Evolutionary conservation across 1,140 invertebrate genomes (phyloP).

Genomic region (Dermatophagoides farinae): DNA sequence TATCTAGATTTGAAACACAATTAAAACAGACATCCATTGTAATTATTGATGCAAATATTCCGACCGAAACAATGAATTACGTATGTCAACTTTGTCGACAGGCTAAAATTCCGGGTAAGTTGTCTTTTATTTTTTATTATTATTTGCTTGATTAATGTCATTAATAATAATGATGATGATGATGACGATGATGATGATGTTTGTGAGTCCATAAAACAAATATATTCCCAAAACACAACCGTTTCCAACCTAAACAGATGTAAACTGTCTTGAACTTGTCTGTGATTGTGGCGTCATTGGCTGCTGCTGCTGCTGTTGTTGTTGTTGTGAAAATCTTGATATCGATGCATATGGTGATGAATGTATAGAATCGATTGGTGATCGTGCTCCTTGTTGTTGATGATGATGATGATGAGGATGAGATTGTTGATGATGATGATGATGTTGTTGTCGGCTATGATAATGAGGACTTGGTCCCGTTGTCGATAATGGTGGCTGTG

Average conservation of each 20-base stretch:
- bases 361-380: neutral
- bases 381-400: neutral
- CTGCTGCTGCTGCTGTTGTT: neutral
- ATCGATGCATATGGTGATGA: constrained; percentile 7
- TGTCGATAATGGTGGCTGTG: neutral
- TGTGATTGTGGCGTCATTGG: neutral
- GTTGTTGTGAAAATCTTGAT: neutral
- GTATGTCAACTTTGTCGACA: constrained; percentile 38
- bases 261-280: neutral
- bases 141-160: neutral
- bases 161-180: neutral
- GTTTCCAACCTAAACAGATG: neutral
- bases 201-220: neutral
- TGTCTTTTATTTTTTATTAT: constrained; percentile 9
- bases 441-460: too few species aligned
- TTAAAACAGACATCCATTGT: constrained; percentile 43
- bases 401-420: neutral
- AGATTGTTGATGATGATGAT: neutral
- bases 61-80: constrained; percentile 39
- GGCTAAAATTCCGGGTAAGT: constrained; percentile 35
- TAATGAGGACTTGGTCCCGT: neutral
- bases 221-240: neutral
- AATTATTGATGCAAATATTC: constrained; percentile 57
- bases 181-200: neutral
- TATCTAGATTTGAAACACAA: constrained; percentile 30